phyloP scores from a whole-genome alignment of 2,113 vertebrate species.

The Neodon shergylaensis region DNA sequence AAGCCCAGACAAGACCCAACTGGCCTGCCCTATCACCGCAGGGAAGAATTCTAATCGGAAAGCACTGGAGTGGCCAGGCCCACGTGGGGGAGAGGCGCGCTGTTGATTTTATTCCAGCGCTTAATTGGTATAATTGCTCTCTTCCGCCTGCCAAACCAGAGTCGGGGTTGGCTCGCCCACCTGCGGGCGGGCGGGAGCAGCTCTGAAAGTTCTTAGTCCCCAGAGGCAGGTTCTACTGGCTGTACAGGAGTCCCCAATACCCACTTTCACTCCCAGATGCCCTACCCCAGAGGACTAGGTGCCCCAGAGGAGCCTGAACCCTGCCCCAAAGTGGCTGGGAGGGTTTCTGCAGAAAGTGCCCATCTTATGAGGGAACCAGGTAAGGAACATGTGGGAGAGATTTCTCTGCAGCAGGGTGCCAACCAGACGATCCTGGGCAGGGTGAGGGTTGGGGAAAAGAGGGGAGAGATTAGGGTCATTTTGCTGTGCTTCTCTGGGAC shows the following conservation, averaged over 20 bases:
- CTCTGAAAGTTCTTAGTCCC: neutral
- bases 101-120: slow-evolving; percentile 78
- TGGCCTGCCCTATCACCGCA: slow-evolving; percentile 85
- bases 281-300: neutral
- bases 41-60: slow-evolving; percentile 88
- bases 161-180: slow-evolving; percentile 74
- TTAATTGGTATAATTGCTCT: slow-evolving; percentile 86
- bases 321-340: neutral
- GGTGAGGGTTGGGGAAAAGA: neutral
- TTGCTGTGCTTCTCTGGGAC: neutral
- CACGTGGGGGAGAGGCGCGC: slow-evolving; percentile 82
- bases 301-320: neutral
- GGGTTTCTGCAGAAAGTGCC: neutral
- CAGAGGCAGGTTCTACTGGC: neutral
- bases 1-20: slow-evolving; percentile 81
- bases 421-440: neutral
- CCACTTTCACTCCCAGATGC: neutral
- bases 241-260: neutral
- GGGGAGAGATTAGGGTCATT: neutral
- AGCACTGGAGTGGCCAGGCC: slow-evolving; percentile 81
- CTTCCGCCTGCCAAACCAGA: slow-evolving; percentile 82
- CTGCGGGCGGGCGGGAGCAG: slow-evolving; percentile 49
- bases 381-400: neutral
- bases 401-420: neutral
- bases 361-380: neutral